These are phyloP conservation scores for Chaetoderma sp. DNA, from an alignment of 2,888 invertebrate genomes.

Conservation along the genomic window DNA sequence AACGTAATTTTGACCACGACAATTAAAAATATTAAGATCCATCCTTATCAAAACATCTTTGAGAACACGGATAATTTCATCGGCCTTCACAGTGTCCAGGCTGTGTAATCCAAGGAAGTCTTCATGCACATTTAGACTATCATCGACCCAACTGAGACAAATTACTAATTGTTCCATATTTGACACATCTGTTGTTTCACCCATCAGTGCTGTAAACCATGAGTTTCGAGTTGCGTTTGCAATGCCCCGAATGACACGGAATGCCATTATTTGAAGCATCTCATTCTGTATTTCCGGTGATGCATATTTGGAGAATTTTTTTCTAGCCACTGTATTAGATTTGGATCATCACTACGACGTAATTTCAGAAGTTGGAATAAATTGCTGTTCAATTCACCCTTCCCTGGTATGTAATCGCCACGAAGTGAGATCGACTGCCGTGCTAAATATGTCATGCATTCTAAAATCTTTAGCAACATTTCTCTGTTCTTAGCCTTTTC, in stretches of 20 bases:
- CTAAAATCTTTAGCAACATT: slow-evolving; percentile 25
- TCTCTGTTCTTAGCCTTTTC: slow-evolving; percentile 30
- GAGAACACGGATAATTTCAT: slow-evolving; percentile 25
- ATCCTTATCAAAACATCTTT: slow-evolving; percentile 33
- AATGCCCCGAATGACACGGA: slow-evolving; percentile 27
- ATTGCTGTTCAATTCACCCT: slow-evolving; percentile 29
- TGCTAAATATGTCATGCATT: slow-evolving; percentile 32
- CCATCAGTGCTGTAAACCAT: slow-evolving; percentile 36
- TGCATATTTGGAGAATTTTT: slow-evolving; percentile 36
- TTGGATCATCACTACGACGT: slow-evolving; percentile 21
- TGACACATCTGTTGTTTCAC: slow-evolving; percentile 36
- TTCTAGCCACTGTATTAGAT: slow-evolving; percentile 29
- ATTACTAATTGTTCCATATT: slow-evolving; percentile 42
- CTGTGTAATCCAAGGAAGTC: slow-evolving; percentile 39
- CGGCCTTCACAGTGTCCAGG: slow-evolving; percentile 24
- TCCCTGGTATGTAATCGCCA: slow-evolving; percentile 7
- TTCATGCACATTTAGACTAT: slow-evolving; percentile 32
- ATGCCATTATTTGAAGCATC: slow-evolving; percentile 35
- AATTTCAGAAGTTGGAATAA: slow-evolving; percentile 34
- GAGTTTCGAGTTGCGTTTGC: slow-evolving; percentile 7
- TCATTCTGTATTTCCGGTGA: slow-evolving; percentile 41
- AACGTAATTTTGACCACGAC: slow-evolving; percentile 39
- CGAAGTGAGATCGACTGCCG: slow-evolving; percentile 34
- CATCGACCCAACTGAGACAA: slow-evolving; percentile 34
- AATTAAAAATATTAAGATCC: slow-evolving; percentile 30